phyloP scores from a whole-genome alignment of 1,140 invertebrate genomes.

The Magallana gigas region DNA sequence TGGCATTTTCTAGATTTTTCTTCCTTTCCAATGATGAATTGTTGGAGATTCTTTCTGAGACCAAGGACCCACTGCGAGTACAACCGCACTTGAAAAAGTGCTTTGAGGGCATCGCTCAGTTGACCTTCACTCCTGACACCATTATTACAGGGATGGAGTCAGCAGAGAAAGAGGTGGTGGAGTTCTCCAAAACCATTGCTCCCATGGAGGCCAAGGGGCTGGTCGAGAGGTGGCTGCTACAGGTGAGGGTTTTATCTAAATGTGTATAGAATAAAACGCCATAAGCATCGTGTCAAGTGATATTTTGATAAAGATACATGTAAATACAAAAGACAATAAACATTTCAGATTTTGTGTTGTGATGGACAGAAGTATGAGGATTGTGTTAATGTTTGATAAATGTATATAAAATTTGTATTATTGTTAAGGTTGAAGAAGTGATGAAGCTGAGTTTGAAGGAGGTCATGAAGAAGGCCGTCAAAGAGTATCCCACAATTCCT shows the following conservation, averaged over 20 bases:
- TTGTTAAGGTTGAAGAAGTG: constrained; percentile 77
- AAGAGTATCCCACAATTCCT: constrained; percentile 70
- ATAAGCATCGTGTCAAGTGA: no score
- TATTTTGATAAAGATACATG: no score
- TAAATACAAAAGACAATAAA: no score
- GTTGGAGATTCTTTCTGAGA: constrained; percentile 79
- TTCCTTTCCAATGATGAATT: constrained; percentile 84
- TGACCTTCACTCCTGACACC: constrained; percentile 82
- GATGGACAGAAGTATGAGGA: no score
- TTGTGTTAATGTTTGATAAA: no score
- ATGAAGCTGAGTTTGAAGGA: constrained; percentile 79
- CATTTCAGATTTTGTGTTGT: no score
- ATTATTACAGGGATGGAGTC: constrained; percentile 95
- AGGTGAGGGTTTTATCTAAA: constrained; percentile 64
- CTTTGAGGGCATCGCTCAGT: constrained; percentile 84
- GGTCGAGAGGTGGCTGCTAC: constrained; percentile 78
- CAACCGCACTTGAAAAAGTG: constrained; percentile 80
- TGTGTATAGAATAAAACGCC: no score
- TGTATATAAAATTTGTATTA: no score
- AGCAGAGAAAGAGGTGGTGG: constrained; percentile 91
- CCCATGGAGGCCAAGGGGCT: constrained; percentile 87
- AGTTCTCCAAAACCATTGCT: constrained; percentile 88
- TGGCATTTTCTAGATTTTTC: constrained; percentile 73
- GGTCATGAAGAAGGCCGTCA: constrained; percentile 74
- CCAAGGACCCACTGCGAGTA: constrained; percentile 81